Evolutionary conservation across 2,888 invertebrate genomes (phyloP).

Genomic region (Pollenia amentaria): DNA sequence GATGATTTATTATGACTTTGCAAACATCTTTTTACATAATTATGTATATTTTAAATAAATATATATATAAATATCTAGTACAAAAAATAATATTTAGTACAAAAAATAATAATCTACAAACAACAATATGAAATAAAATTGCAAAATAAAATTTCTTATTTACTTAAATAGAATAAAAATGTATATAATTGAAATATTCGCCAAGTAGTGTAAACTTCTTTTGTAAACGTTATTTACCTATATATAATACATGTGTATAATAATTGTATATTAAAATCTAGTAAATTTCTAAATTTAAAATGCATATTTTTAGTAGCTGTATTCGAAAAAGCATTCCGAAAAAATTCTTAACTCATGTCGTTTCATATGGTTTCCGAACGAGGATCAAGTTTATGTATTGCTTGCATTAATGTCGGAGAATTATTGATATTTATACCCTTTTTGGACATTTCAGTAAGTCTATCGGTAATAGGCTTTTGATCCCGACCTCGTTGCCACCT

Average conservation of each 20-base stretch:
- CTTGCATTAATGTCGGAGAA: conserved; percentile 87
- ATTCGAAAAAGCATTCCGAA: conserved; percentile 8
- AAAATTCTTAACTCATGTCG: not conserved
- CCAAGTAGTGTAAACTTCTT: conserved; percentile 6
- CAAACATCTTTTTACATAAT: not conserved
- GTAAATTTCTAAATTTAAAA: conserved; percentile 39
- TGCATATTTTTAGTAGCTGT: conserved; percentile 13
- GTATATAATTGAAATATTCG: conserved; percentile 17
- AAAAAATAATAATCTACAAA: conserved; percentile 27
- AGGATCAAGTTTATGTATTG: conserved; percentile 87
- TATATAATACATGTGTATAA: not conserved
- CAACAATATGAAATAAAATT: conserved; percentile 22
- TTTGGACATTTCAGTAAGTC: conserved; percentile 87
- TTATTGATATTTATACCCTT: conserved; percentile 89
- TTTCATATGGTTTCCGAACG: conserved; percentile 82
- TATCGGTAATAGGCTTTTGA: conserved; percentile 87
- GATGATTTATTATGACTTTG: not conserved
- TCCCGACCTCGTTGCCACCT: conserved; percentile 88
- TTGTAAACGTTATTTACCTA: conserved; percentile 2
- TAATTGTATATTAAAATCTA: conserved; percentile 48
- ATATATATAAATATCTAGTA: not conserved
- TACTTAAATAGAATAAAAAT: conserved; percentile 33
- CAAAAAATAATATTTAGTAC: conserved; percentile 5
- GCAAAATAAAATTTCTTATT: conserved; percentile 24
- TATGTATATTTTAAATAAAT: too few relatives aligned